A percentile compares a stretch with the other conserved stretches of the same genome.
These are phyloP conservation scores for Ariolimax columbianus DNA, from an alignment of 2,888 invertebrate species.

Conservation along the genomic window DNA sequence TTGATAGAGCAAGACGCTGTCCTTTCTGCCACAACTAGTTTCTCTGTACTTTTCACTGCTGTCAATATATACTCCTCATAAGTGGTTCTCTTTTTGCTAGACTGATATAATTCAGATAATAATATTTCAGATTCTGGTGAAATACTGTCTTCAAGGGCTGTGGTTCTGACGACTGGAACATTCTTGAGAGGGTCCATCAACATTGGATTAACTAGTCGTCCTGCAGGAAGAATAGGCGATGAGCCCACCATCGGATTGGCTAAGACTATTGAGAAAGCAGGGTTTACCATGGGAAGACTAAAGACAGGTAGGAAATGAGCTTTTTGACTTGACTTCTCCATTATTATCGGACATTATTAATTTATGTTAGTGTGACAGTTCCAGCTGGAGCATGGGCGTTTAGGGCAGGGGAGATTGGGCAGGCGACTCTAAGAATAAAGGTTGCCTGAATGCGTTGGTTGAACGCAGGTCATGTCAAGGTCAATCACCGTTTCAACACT, in stretches of 20 bases:
- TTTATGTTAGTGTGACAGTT: no score
- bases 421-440: no score
- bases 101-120: background rate
- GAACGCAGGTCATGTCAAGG: no score
- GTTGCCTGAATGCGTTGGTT: no score
- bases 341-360: background rate
- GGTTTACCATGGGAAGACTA: slow-evolving; percentile 87
- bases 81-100: background rate
- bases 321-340: background rate
- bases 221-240: slow-evolving; percentile 91
- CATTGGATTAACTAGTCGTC: slow-evolving; percentile 86
- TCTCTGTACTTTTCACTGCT: no score
- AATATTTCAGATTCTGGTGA: slow-evolving; percentile 68
- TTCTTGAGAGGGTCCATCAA: slow-evolving; percentile 91
- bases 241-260: slow-evolving; percentile 86
- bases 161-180: slow-evolving; percentile 92
- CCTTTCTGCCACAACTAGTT: no score
- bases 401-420: no score
- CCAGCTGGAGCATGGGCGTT: no score
- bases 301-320: slow-evolving; percentile 85
- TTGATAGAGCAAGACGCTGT: no score
- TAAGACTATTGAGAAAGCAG: slow-evolving; percentile 84
- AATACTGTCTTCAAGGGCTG: slow-evolving; percentile 81
- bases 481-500: no score
- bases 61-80: no score